phyloP scores from a whole-genome alignment of 2,113 vertebrate species.

The Myxocyprinus asiaticus region DNA sequence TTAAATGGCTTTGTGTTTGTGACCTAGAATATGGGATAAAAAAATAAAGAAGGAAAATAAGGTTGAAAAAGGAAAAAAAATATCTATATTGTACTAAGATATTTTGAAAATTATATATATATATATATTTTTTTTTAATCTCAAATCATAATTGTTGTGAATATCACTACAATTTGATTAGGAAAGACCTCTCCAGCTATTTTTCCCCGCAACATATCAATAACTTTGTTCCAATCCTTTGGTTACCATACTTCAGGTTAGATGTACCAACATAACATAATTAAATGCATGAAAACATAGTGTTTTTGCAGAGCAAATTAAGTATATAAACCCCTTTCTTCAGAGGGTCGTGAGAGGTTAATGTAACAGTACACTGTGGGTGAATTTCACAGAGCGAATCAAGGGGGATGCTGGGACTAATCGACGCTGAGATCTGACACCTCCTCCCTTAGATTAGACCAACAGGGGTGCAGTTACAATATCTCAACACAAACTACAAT shows the following conservation, averaged over 20 bases:
- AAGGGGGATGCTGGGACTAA: slow-evolving; percentile 48
- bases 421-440: slow-evolving; percentile 54
- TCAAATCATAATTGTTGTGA: slow-evolving; percentile 13
- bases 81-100: too few species aligned
- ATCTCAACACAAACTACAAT: slow-evolving; percentile 41
- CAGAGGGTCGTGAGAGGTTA: neutral
- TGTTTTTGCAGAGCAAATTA: neutral
- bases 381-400: slow-evolving; percentile 37
- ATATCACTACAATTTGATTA: slow-evolving; percentile 36
- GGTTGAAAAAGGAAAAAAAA: too few species aligned
- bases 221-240: too few species aligned
- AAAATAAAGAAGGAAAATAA: too few species aligned
- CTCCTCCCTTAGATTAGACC: slow-evolving; percentile 17
- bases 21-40: neutral
- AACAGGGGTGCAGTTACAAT: slow-evolving; percentile 34
- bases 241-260: too few species aligned
- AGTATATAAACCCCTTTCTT: slow-evolving; percentile 6
- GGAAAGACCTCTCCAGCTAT: neutral
- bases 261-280: too few species aligned
- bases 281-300: neutral
- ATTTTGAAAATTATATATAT: too few species aligned
- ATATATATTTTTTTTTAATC: neutral
- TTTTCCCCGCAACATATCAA: too few species aligned
- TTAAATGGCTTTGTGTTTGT: neutral
- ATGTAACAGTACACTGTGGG: slow-evolving; percentile 24